Percentiles rank a stretch among this genome's conserved stretches.
Conservation (phyloP, 2,113 vertebrate species). For the Platysternon megacephalum region DNA sequence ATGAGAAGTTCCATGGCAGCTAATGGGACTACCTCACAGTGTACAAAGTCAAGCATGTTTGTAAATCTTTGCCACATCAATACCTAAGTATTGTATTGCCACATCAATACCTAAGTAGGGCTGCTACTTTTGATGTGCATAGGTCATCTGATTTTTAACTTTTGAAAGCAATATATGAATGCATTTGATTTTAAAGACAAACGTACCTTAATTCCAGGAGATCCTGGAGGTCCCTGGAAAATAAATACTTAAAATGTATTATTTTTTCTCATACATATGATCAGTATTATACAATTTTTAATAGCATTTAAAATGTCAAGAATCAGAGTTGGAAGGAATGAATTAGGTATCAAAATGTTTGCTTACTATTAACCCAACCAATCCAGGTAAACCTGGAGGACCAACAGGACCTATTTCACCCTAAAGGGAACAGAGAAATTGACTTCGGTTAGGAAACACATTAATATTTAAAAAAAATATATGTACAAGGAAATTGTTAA, state of each 20-base stretch:
- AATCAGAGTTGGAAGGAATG: neutral
- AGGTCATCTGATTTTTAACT: neutral
- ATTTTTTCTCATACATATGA: neutral
- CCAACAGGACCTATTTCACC: conserved; percentile 91
- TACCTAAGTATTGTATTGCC: neutral
- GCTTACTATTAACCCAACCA: conserved; percentile 89
- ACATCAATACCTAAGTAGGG: neutral
- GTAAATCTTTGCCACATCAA: neutral
- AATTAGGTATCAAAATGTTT: neutral
- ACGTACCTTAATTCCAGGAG: conserved; percentile 89
- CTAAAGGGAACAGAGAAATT: conserved; percentile 75
- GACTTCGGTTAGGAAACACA: neutral
- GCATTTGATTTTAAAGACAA: neutral
- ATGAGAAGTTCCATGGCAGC: neutral
- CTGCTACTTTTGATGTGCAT: neutral
- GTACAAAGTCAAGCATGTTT: neutral
- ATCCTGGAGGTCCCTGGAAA: conserved; percentile 88
- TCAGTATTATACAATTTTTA: neutral
- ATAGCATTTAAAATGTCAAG: neutral
- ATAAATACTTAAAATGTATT: conserved; percentile 22
- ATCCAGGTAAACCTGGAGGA: conserved; percentile 84
- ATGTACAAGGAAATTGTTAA: neutral
- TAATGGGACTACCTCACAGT: neutral
- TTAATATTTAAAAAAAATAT: neutral
- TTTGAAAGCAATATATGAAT: neutral